Base-by-base conservation (phyloP, 2,797 vertebrate genomes). In the Anolis apletophallus region DNA sequence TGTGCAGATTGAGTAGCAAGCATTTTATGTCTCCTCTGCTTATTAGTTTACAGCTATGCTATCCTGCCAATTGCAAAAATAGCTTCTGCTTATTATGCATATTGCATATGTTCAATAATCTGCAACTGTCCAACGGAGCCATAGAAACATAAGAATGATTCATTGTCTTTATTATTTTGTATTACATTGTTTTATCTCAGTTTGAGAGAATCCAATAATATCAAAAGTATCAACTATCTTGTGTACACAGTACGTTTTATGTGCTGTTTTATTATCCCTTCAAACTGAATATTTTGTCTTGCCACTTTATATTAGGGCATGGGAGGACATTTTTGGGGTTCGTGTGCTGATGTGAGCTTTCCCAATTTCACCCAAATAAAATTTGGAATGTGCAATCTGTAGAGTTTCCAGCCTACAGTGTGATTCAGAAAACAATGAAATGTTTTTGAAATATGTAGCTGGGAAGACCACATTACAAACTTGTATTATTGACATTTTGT, bases 11-110 rank as follows among this genome's bases (percentile, higher is more conserved):
- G 40, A 84, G 29, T 64, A 32, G 23, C 12, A 7, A 26, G 17
- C 8, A 54, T 77, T 76, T 76, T 77, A 77, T 84, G n/a, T 76
- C 12, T 76, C 59, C 40, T 84, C 34, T 84, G n/a, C 59, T 84
- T 67, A 76, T 84, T 76, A 68, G 40, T 64, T 76, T 76, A 76
- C 19, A 9, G 21, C 21, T 68, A 8, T 54, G 46, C n/a, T 54
- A 19, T 36, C 46, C n/a, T 84, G 32, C 73, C 61, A 68, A 36
- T 82, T 76, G 74, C 77, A 76, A 68, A 67, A 68, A 67, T 67
- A 54, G 13, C 7, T 67, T 68, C 46, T 77, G 19, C 29, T 84
- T 76, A 67, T 67, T 68, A 68, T 67, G 72, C 73, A 76, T 52
- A 5, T 52, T 76, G 73, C 40, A 11, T 46, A 68, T 67, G 73